Evolutionary conservation across 2,888 invertebrate species (phyloP), one percentile per base, ranked within the genome.

Genomic region (Dicycla oo): DNA sequence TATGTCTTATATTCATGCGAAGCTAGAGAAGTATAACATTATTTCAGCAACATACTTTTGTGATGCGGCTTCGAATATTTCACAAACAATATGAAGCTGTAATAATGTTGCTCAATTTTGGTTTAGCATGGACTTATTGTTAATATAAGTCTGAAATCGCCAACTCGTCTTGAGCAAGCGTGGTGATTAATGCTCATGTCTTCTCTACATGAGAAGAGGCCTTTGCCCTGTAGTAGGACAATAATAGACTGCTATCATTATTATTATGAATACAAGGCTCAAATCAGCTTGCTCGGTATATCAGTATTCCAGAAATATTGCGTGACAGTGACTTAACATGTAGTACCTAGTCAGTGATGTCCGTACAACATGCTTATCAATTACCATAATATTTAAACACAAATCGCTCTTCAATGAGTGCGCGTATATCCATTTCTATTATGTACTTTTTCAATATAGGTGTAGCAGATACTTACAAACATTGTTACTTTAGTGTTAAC

Each of bases 331-430:
- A 49, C 63, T 72, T 53, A 73, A 53, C n/a, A 67, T 80, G 26
- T 66, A 66, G 47, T 63, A 53, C 30, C 62, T 68, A 43, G 75
- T 63, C 80, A 58, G 62, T 62, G 57, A 74, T 54, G 57, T 61
- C 62, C 51, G 40, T 34, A 62, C 60, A 51, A 61, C 26, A 40
- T 40, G 54, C 47, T 54, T 70, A 73, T n/a, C n/a, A n/a, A n/a
- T n/a, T n/a, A n/a, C 53, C 43, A 54, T 78, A 54, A 38, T 49
- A 47, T 54, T 53, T 45, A 34, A 53, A 63, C 40, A 63, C 40
- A 54, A 71, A 40, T 43, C 45, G 43, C 34, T 57, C 38, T 58
- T 30, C 38, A 62, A 57, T 13, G 13, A 56, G 15, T 49, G 26
- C 47, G 34, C 23, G 23, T 40, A 45, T 57, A 45, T 71, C 47